Evolutionary conservation across 2,113 vertebrate species (phyloP).

Genomic region (Oreotrochilus melanogaster): DNA sequence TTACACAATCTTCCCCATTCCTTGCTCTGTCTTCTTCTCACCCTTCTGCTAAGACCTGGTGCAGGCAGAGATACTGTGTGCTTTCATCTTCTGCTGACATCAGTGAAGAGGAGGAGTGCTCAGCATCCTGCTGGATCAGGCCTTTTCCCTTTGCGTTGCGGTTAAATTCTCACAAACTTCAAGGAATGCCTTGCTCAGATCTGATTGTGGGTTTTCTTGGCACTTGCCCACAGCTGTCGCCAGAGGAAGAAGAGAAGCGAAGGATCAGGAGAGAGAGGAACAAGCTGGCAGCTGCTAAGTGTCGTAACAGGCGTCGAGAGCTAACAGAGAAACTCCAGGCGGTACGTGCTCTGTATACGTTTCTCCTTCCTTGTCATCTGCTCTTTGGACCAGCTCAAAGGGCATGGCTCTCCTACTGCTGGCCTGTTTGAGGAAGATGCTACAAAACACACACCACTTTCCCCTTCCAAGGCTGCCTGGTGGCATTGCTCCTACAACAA

Average conservation of each 20-base stretch:
- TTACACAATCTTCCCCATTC: constrained; percentile 58
- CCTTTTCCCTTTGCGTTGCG: constrained; percentile 20
- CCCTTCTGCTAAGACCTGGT: background rate
- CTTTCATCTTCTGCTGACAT: constrained; percentile 62
- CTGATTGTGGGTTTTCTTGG: constrained; percentile 64
- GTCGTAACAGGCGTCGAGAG: constrained; percentile 95
- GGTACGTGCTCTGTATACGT: constrained; percentile 79
- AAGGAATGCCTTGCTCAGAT: constrained; percentile 56
- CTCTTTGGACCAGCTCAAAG: background rate
- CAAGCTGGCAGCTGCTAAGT: constrained; percentile 97
- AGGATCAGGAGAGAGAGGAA: constrained; percentile 97
- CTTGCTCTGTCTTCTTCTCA: background rate
- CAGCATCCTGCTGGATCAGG: constrained; percentile 43
- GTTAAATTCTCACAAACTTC: constrained; percentile 25
- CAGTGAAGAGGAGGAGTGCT: background rate
- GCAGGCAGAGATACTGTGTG: background rate
- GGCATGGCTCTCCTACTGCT: background rate
- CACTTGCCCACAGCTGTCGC: constrained; percentile 86
- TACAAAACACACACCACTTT: background rate
- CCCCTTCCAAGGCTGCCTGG: background rate
- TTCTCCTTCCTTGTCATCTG: background rate
- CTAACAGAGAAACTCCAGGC: constrained; percentile 97
- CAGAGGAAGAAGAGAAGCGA: constrained; percentile 97
- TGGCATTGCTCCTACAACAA: background rate
- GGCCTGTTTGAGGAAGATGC: background rate